A percentile compares a stretch with the other conserved stretches of the same genome.
phyloP scores from a whole-genome alignment of 2,113 vertebrate species.

The Trochalopteron elliotii region DNA sequence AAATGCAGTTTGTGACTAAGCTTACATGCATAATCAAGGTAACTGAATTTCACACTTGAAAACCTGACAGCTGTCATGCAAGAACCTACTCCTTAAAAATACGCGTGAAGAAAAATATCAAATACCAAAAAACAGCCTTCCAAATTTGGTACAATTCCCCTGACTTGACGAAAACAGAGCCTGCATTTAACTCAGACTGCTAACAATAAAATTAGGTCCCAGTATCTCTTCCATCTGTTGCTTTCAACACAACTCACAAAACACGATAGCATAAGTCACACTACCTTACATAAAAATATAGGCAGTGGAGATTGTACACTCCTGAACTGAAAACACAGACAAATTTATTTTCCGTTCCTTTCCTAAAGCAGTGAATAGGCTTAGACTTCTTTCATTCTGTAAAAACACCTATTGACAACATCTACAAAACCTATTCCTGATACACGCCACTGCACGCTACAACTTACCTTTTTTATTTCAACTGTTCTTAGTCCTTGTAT shows the following conservation, averaged over 20 bases:
- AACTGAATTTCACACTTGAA: not conserved
- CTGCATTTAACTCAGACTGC: not conserved
- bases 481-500: conserved; percentile 86
- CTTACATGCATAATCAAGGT: not conserved
- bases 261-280: not conserved
- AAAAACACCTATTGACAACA: not conserved
- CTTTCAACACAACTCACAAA: not conserved
- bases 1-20: not conserved
- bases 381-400: not conserved
- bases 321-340: not conserved
- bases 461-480: conserved; percentile 89
- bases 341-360: not conserved
- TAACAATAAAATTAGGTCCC: not conserved
- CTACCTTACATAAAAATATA: not conserved
- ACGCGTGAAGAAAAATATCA: not conserved
- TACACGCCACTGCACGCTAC: not conserved
- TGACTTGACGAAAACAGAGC: not conserved
- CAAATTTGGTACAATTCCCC: not conserved
- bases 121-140: not conserved
- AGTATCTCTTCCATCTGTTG: not conserved
- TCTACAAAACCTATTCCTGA: not conserved
- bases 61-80: not conserved
- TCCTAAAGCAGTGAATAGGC: not conserved
- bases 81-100: not conserved
- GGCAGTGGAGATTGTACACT: not conserved